These are phyloP conservation scores for Paragorgia papillata DNA, from an alignment of 92 coral and sea anemone species.

Conservation along the genomic window DNA sequence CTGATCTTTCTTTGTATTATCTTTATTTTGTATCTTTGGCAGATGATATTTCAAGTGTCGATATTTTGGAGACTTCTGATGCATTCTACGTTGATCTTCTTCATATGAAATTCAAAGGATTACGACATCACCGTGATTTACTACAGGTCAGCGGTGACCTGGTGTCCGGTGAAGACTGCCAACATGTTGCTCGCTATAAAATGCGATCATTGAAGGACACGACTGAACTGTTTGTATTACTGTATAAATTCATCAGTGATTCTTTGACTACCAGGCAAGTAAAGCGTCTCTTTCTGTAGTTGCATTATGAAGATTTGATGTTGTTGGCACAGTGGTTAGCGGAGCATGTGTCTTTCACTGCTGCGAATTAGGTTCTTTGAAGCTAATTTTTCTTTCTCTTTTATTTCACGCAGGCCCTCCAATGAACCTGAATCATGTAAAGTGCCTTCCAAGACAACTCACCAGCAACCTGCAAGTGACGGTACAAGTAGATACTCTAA, in stretches of 20 bases:
- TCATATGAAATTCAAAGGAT: constrained; percentile 76
- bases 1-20: too few species aligned
- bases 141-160: constrained; percentile 33
- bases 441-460: neutral
- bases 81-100: constrained; percentile 83
- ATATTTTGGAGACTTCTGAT: constrained; percentile 75
- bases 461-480: neutral
- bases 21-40: constrained; percentile 1
- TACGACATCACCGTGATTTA: constrained; percentile 76
- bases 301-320: neutral
- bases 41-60: constrained; percentile 91
- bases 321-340: too few species aligned
- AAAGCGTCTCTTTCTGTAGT: neutral
- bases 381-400: neutral
- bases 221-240: constrained; percentile 91
- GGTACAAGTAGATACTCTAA: constrained; percentile 60
- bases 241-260: constrained; percentile 81
- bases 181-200: constrained; percentile 90
- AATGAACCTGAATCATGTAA: constrained; percentile 11
- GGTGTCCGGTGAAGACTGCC: constrained; percentile 60
- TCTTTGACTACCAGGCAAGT: constrained; percentile 23
- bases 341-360: neutral
- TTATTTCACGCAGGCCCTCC: constrained; percentile 17
- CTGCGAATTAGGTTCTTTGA: neutral
- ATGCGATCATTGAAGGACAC: constrained; percentile 95